A percentile compares a stretch with the other conserved stretches of the same genome.
Evolutionary conservation across 2,888 invertebrate species (phyloP).

Genomic region (Lasioglossum pauxillum): DNA sequence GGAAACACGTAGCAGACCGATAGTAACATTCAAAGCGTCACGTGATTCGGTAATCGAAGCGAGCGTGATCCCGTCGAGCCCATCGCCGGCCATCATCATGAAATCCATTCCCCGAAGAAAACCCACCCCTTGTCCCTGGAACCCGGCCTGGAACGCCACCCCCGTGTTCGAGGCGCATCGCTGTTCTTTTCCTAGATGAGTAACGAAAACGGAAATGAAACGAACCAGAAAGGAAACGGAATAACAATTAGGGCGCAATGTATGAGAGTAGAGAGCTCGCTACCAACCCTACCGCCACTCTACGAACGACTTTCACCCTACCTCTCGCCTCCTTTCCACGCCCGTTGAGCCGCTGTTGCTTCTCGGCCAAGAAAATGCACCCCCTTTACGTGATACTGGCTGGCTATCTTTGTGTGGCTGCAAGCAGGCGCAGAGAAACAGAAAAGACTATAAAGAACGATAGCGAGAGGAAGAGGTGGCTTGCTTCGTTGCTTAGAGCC

Average conservation of each 20-base stretch:
- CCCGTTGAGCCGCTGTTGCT: constrained; percentile 58
- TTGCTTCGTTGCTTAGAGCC: constrained; percentile 66
- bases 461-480: constrained; percentile 54
- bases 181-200: constrained; percentile 55
- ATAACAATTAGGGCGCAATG: constrained; percentile 67
- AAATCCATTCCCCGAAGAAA: constrained; percentile 8
- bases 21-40: constrained; percentile 1
- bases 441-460: constrained; percentile 40
- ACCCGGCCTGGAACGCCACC: background rate
- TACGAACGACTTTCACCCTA: constrained; percentile 56
- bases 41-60: background rate
- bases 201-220: constrained; percentile 59
- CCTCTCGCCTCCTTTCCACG: constrained; percentile 23
- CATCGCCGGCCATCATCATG: constrained; percentile 29
- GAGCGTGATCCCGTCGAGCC: constrained; percentile 13
- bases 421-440: constrained; percentile 53
- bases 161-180: constrained; percentile 54
- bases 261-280: constrained; percentile 72
- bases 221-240: constrained; percentile 54
- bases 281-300: constrained; percentile 68
- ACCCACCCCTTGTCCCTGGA: background rate
- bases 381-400: constrained; percentile 57
- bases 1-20: background rate
- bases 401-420: constrained; percentile 62
- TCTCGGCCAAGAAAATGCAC: constrained; percentile 65